Percentiles rank a stretch among this genome's conserved stretches.
Conservation (phyloP, 2,888 invertebrate species). For the Athalia circularis region DNA sequence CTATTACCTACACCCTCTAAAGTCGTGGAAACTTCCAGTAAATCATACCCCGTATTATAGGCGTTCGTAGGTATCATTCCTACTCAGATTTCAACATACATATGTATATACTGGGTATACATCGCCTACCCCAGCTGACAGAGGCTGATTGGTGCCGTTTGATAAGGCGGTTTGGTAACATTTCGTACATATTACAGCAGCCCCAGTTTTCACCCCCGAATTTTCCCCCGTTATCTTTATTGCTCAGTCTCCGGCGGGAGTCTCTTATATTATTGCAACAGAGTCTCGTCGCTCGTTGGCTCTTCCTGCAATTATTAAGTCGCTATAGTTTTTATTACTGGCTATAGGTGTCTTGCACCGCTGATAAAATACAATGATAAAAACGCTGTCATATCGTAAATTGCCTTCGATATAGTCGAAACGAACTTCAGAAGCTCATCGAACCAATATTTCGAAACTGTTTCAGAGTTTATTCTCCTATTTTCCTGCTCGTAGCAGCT, state of each 20-base stretch:
- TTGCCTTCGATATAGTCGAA: too few relatives aligned
- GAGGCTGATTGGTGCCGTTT: slow-evolving; percentile 55
- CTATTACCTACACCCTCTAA: too few relatives aligned
- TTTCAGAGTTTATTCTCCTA: too few relatives aligned
- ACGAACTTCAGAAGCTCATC: too few relatives aligned
- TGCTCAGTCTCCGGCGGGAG: slow-evolving; percentile 52
- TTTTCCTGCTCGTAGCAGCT: neutral
- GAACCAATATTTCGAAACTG: too few relatives aligned
- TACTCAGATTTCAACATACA: too few relatives aligned
- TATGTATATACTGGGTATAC: slow-evolving; percentile 22
- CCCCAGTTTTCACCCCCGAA: slow-evolving; percentile 42
- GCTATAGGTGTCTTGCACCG: slow-evolving; percentile 50
- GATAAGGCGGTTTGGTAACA: slow-evolving; percentile 59
- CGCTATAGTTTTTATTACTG: neutral
- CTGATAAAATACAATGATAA: neutral
- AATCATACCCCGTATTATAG: too few relatives aligned
- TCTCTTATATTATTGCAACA: slow-evolving; percentile 30
- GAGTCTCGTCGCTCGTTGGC: slow-evolving; percentile 26
- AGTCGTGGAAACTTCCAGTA: too few relatives aligned
- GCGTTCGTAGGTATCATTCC: too few relatives aligned
- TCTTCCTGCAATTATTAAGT: slow-evolving; percentile 54
- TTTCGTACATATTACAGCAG: slow-evolving; percentile 6
- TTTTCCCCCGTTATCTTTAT: slow-evolving; percentile 61
- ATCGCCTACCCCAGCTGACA: slow-evolving; percentile 56
- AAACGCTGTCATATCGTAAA: neutral